These are phyloP conservation scores for Laterallus jamaicensis DNA, from an alignment of 2,113 vertebrate species.

Conservation along the genomic window DNA sequence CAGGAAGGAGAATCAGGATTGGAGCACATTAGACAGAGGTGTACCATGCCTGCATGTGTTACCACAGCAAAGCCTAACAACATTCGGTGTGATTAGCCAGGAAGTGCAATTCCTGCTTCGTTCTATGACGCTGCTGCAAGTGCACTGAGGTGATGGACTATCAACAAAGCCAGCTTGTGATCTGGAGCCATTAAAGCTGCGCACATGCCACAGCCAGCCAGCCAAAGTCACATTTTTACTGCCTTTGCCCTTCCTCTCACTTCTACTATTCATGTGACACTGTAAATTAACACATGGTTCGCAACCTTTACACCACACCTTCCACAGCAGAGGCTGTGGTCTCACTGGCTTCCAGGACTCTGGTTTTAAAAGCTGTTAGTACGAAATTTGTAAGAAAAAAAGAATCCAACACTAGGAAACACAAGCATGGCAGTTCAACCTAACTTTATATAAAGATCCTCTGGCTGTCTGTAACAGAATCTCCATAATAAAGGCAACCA, in stretches of 20 bases:
- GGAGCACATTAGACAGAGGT: neutral
- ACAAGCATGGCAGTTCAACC: neutral
- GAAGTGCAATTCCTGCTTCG: neutral
- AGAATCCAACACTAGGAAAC: neutral
- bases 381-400: neutral
- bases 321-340: neutral
- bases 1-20: neutral
- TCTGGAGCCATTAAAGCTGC: neutral
- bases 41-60: neutral
- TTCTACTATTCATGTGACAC: constrained; percentile 4
- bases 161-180: neutral
- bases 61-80: neutral
- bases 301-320: neutral
- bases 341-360: neutral
- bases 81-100: neutral
- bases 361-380: neutral
- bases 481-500: neutral
- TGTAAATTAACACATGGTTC: neutral
- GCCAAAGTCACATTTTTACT: constrained; percentile 21
- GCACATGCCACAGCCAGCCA: neutral
- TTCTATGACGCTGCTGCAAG: neutral
- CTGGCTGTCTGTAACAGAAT: neutral
- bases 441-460: neutral
- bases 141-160: neutral
- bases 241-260: constrained; percentile 8